Base-by-base conservation (phyloP, 2,888 invertebrate genomes). In the Cerastis leucographa region DNA sequence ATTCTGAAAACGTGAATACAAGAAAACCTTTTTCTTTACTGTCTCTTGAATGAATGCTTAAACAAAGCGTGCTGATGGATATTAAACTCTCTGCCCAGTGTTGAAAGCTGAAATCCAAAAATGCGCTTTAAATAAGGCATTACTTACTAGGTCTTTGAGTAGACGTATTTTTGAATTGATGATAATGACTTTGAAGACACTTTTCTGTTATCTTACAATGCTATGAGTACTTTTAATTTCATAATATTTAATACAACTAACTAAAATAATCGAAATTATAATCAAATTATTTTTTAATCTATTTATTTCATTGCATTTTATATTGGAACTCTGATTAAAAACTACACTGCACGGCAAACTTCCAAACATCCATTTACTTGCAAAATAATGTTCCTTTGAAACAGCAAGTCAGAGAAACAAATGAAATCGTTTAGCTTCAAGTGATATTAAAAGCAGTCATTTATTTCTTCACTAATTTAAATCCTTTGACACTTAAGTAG, bases 391-490 rank as follows among this genome's bases (percentile, higher is more conserved):
- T n/a, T 17, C 22, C 19, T 62, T 22, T n/a, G n/a, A n/a, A 61
- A 22, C 40, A 61, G 14, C 19, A 7, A 29, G 9, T 6, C 14
- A n/a, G 19, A n/a, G n/a, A 74, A 73, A 74, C 74, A 73, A 74
- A 74, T 74, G 40, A 74, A 74, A 35, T 35, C 74, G 42, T 74
- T 74, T 74, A 51, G n/a, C 62, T 74, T 11, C 51, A 44, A 44
- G 42, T n/a, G 51, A n/a, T 51, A 71, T 25, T n/a, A 44, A 74
- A 73, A n/a, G 51, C n/a, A 35, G n/a, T 8, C 44, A 73, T 74
- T 62, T 51, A 14, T 74, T 74, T n/a, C 19, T 44, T 64, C 19
- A 59, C 35, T 19, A 25, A 71, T 74, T 59, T 19, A 71, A 71
- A 59, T 74, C 56, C 44, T 46, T 73, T 62, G 29, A n/a, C n/a